A percentile compares a stretch with the other conserved stretches of the same genome.
These are phyloP conservation scores for Agonopterix heracliana DNA, from an alignment of 2,888 invertebrate species.

Conservation along the genomic window DNA sequence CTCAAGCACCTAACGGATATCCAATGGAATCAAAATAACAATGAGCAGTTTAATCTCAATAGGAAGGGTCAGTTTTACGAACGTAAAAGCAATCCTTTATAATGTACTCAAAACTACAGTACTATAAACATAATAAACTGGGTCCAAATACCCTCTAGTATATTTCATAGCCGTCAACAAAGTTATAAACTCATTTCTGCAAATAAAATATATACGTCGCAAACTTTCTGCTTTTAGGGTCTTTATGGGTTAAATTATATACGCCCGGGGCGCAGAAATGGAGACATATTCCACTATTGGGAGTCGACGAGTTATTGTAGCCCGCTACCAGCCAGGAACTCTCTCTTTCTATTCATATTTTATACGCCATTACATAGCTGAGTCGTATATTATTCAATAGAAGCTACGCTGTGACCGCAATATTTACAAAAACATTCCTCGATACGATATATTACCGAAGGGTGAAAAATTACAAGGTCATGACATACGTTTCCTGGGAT, in stretches of 20 bases:
- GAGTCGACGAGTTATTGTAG: conserved; percentile 55
- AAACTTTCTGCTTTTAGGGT: conserved; percentile 61
- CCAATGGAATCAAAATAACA: no score
- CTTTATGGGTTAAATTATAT: conserved; percentile 70
- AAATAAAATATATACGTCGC: conserved; percentile 60
- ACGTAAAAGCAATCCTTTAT: no score
- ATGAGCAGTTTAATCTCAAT: no score
- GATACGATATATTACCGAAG: conserved; percentile 41
- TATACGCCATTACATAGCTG: conserved; percentile 48
- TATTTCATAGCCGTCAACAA: conserved; percentile 30
- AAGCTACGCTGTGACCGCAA: conserved; percentile 23
- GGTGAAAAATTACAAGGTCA: conserved; percentile 45
- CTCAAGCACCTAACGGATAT: no score
- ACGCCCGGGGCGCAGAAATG: conserved; percentile 61
- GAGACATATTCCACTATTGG: conserved; percentile 67
- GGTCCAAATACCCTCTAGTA: conserved; percentile 8
- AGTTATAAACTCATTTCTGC: conserved; percentile 44
- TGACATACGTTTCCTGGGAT: conserved; percentile 37
- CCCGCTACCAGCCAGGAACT: conserved; percentile 35
- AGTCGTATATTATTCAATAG: conserved; percentile 47
- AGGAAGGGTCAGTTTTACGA: no score
- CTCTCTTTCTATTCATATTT: conserved; percentile 56
- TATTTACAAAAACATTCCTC: conserved; percentile 31
- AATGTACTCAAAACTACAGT: background rate
- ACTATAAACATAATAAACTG: background rate